Evolutionary conservation across 2,888 invertebrate species (phyloP), one percentile per base, ranked within the genome.

Genomic region (Gandaritis pyraliata): DNA sequence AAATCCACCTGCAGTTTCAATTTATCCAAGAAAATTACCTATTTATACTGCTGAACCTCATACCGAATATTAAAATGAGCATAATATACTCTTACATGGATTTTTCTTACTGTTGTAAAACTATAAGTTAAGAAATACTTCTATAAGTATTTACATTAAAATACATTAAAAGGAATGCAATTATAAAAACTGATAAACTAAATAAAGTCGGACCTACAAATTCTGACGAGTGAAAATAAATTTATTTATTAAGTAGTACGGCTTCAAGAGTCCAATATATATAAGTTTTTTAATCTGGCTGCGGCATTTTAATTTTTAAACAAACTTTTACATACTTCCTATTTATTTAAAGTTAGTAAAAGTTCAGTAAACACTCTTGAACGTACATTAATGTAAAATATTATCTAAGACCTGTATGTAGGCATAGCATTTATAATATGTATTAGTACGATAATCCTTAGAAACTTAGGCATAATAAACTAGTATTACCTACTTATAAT

Each of bases 401-500:
- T 55, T 56, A 12, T 56, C 48, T 49, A 56, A 30, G 56, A 49
- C 48, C 56, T 56, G 48, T 54, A 29, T 23, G n/a, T n/a, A n/a
- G 13, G 10, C 15, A 36, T 23, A 23, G 33, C 33, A 33, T 8
- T 51, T 12, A 41, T 16, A 16, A 11, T 41, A 39, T 51, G 18
- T 18, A 46, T 18, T 45, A 46, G n/a, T 33, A 53, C 6, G 18
- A 36, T 55, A 13, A 55, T 55, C 45, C 7, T 58, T 57, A 57
- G 13, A n/a, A 36, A 51, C 18, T 43, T 50, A 58, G 43, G n/a
- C 16, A 13, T 50, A 43, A 46, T 46, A 11, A 41, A 16, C 41
- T 56, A 49, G 41, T 49, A 33, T 16, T 12, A 16, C 7, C 33
- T 43, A 54, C 43, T 23, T 45, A 51, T 53, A 12, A 53, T 58